phyloP scores from a whole-genome alignment of 2,888 invertebrate species.

The Folsomia manolachei region DNA sequence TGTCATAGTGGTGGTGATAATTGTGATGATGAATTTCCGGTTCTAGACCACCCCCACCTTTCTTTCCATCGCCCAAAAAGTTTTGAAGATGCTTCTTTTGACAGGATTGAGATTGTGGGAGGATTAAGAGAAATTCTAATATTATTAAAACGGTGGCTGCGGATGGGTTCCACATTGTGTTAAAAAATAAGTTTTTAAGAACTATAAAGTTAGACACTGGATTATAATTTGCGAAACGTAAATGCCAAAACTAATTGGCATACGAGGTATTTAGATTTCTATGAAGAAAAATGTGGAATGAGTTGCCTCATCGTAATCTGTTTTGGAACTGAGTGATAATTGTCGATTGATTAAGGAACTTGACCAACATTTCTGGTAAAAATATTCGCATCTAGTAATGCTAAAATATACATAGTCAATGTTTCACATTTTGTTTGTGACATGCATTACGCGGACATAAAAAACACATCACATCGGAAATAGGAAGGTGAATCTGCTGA shows the following conservation, averaged over 20 bases:
- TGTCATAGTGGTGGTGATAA: no score
- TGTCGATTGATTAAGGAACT: not conserved
- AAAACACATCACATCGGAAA: no score
- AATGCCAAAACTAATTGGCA: no score
- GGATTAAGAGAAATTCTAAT: not conserved
- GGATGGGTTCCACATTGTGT: not conserved
- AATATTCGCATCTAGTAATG: not conserved
- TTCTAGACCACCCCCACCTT: not conserved
- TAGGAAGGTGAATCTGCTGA: not conserved
- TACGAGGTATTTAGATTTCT: not conserved
- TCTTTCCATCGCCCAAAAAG: not conserved
- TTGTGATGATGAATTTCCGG: not conserved
- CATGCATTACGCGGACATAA: not conserved
- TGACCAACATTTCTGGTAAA: not conserved
- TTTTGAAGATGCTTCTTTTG: not conserved
- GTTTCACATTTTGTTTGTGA: not conserved
- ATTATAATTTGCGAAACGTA: not conserved
- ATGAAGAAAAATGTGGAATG: not conserved
- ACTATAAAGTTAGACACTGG: no score
- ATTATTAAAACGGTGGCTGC: not conserved
- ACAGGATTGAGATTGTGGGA: not conserved
- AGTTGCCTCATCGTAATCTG: not conserved
- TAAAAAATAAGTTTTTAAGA: no score
- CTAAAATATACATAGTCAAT: no score
- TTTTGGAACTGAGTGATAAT: not conserved